Conservation (phyloP, 2,113 vertebrate species). For the rabbit (Oryctolagus cuniculus) region mOryCun1.1 NC_091451.1:44077001-44077500, state of each 20-base stretch:
- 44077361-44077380: not conserved
- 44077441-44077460: not conserved
- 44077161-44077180: too few relatives aligned
- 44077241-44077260: not conserved
- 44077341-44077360: not conserved
- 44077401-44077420: too few relatives aligned
- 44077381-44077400: not conserved
- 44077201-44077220: not conserved
- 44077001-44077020: too few relatives aligned
- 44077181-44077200: accelerated
- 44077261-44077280: not conserved
- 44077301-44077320: not conserved
- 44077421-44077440: not conserved
- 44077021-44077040: too few relatives aligned
- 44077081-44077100: too few relatives aligned
- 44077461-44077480: not conserved
- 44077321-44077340: not conserved
- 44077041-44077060: too few relatives aligned
- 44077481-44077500: not conserved
- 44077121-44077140: too few relatives aligned
- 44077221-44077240: not conserved
- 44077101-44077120: too few relatives aligned
- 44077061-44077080: too few relatives aligned
- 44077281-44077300: not conserved
- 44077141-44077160: too few relatives aligned